Evolutionary conservation across 2,888 invertebrate genomes (phyloP), one percentile per base, ranked within the genome.

Genomic region (Amphimallon solstitiale): DNA sequence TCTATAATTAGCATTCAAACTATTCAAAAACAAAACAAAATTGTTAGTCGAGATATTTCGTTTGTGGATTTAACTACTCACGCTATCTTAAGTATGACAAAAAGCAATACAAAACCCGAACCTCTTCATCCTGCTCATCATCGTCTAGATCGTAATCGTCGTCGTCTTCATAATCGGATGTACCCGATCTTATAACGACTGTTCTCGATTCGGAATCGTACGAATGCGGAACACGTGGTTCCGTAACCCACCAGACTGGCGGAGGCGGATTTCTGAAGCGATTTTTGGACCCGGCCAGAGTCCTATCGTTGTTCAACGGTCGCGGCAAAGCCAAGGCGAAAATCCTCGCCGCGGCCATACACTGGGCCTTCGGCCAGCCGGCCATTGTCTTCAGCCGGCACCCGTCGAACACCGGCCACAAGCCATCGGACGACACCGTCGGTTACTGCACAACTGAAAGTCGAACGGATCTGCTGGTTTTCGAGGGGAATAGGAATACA

Each of bases 341-440:
- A 67, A 87, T 85, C 64, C 86, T 78, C 64, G 87, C 81, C 71
- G 86, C 83, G 68, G 86, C 86, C 75, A 78, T 82, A 66, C 85
- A 85, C 73, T 86, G 79, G 43, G 83, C 78, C 61, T 85, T 83
- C 68, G 86, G 84, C 74, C 86, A 80, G n/a, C 75, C 70, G 67
- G 77, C 74, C 77, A 76, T 78, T 66, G 54, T 66, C 67, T 66
- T 45, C 59, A 65, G 63, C 71, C 62, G 63, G 29, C 29, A 51
- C 43, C 66, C 66, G 65, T 63, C 40, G 62, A 17, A 40, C 43
- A 69, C 65, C 71, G 68, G 69, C 49, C 68, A 68, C 68, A 72
- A 67, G 73, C 71, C 56, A 56, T 43, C 51, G 60, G 29, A 29
- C 29, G 29, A 29, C 29, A 29, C 29, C 29, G 29, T 29, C 29